Evolutionary conservation across 2,888 invertebrate genomes (phyloP), one percentile per base, ranked within the genome.

Genomic region (Sesia apiformis): DNA sequence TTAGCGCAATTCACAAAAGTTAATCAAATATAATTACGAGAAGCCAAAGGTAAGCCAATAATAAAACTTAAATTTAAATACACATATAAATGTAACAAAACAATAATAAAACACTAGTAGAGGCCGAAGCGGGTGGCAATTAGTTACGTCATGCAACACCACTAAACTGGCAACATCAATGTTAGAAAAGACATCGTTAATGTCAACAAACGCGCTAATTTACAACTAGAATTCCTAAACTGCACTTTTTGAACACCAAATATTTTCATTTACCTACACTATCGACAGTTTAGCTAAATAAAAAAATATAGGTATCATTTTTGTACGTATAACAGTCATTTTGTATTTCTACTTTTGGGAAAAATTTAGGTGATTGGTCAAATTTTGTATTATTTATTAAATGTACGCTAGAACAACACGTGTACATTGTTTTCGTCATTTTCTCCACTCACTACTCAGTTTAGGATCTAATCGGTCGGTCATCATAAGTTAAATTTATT

Each of bases 201-300:
- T 65, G 68, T 68, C 77, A 76, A 7, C 65, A 66, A 76, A 75
- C 63, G 65, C 70, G 60, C 74, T 78, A 74, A 69, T 68, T 76
- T 78, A 76, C 70, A 72, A 69, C 72, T 74, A 76, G 69, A 77
- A 72, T 72, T 71, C 74, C 72, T 78, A 78, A 73, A 79, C 77
- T 76, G 79, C 75, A 78, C 73, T 77, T 79, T 71, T 78, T 86
- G 85, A 86, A 87, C 84, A 84, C 85, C 75, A 78, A 85, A 79
- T 74, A 79, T 78, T 74, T 66, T 76, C 67, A 68, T 73, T 76
- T 80, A 84, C 72, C 81, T 46, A 46, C n/a, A n/a, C 46, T 46
- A 46, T 46, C 63, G 75, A 81, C 78, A 81, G 84, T 74, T 84
- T 82, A 81, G 84, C 84, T 87, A 86, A 83, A 75, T 86, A 87